Evolutionary conservation across 2,797 vertebrate species (phyloP).

Genomic region (Notolepis coatsorum): DNA sequence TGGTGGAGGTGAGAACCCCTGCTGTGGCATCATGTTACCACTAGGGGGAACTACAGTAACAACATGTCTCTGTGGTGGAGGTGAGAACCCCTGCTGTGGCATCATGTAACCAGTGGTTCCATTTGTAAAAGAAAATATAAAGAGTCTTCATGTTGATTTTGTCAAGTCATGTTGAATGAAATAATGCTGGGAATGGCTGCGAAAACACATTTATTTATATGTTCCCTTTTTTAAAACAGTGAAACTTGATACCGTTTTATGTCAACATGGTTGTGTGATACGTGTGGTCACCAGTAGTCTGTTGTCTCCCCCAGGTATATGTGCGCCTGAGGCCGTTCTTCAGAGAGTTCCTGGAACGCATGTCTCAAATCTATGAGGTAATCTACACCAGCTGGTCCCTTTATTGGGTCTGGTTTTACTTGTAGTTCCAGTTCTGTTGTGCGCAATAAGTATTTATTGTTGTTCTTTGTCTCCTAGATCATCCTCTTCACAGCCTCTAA

Average conservation of each 20-base stretch:
- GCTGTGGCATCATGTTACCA: slow-evolving; percentile 35
- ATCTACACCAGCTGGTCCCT: slow-evolving; percentile 32
- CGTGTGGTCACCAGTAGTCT: background rate
- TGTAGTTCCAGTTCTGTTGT: background rate
- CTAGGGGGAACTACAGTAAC: slow-evolving; percentile 53
- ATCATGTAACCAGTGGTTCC: background rate
- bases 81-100: background rate
- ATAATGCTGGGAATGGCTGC: too few species aligned
- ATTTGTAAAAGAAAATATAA: too few species aligned
- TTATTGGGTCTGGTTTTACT: too few species aligned
- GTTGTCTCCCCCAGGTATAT: slow-evolving; percentile 86
- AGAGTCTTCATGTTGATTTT: too few species aligned
- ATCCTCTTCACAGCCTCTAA: slow-evolving; percentile 99
- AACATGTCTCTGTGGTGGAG: slow-evolving; percentile 1
- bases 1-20: too few species aligned
- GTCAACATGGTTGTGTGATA: too few species aligned
- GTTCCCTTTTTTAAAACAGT: too few species aligned
- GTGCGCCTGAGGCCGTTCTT: slow-evolving; percentile 98
- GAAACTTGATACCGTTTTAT: too few species aligned
- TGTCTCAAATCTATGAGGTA: slow-evolving; percentile 99
- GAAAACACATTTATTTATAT: too few species aligned
- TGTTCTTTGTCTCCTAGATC: slow-evolving; percentile 78
- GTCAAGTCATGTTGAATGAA: too few species aligned
- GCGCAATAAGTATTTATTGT: background rate
- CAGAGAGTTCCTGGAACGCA: slow-evolving; percentile 97